A percentile compares a stretch with the other conserved stretches of the same genome.
Evolutionary conservation across 2,888 invertebrate species (phyloP).

Genomic region (Sabellastarte sp.): DNA sequence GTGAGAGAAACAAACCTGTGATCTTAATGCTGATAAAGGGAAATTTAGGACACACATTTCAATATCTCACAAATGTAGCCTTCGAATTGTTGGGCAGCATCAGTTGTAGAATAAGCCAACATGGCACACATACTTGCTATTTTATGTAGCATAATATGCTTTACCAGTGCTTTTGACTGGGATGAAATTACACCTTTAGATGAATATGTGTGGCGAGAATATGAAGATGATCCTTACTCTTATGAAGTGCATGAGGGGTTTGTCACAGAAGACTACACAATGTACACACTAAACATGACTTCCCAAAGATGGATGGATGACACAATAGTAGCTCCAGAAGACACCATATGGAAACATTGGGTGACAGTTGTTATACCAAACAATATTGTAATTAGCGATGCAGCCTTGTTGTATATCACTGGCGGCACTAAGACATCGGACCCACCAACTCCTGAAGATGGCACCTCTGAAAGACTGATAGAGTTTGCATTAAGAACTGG

Average conservation of each 20-base stretch:
- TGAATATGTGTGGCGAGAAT: no score
- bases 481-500: slow-evolving; percentile 6
- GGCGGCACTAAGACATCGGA: slow-evolving; percentile 7
- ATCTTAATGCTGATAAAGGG: no score
- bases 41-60: no score
- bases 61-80: no score
- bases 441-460: not conserved
- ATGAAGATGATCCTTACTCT: not conserved
- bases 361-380: slow-evolving; percentile 7
- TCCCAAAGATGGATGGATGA: slow-evolving; percentile 14
- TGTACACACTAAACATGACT: slow-evolving; percentile 9
- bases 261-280: slow-evolving; percentile 3
- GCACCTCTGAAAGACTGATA: slow-evolving; percentile 1
- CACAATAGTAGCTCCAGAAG: no score
- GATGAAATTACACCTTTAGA: slow-evolving; percentile 6
- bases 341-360: slow-evolving; percentile 15
- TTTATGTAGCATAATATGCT: no score
- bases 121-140: no score
- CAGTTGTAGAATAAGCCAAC: no score
- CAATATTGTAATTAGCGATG: slow-evolving; percentile 1
- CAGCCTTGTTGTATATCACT: slow-evolving; percentile 9
- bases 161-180: no score
- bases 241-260: slow-evolving; percentile 4
- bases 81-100: no score
- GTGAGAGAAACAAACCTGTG: no score